Conservation (phyloP, 2,888 invertebrate genomes). For the Craniophora ligustri region DNA sequence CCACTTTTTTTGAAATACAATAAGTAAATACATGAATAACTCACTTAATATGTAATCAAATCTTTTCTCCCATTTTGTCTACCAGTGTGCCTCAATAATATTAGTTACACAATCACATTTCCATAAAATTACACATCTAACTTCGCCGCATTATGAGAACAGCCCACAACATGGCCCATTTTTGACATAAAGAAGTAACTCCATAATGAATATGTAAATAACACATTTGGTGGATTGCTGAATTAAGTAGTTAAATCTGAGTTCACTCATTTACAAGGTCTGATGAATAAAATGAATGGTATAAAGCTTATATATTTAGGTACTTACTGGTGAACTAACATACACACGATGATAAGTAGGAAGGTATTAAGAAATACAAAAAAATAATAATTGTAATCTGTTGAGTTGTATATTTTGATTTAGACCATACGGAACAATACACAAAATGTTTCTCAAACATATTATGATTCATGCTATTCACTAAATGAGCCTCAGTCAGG, state of each 20-base stretch:
- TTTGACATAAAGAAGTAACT: constrained; percentile 18
- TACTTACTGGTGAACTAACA: too few relatives aligned
- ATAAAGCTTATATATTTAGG: constrained; percentile 28
- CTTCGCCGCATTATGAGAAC: constrained; percentile 13
- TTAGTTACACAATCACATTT: neutral
- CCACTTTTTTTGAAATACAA: too few relatives aligned
- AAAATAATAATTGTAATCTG: too few relatives aligned
- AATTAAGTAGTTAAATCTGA: constrained; percentile 48
- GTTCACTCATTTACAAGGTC: constrained; percentile 25
- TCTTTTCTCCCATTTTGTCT: neutral
- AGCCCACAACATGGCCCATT: constrained; percentile 13
- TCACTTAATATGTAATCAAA: constrained; percentile 9
- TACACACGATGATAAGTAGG: too few relatives aligned
- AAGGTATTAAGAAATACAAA: too few relatives aligned
- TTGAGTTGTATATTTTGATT: too few relatives aligned
- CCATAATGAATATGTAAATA: constrained; percentile 48
- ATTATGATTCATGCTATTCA: too few relatives aligned
- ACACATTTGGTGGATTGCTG: constrained; percentile 39
- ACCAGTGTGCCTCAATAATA: too few relatives aligned
- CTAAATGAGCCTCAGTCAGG: constrained; percentile 14
- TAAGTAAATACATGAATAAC: constrained; percentile 10
- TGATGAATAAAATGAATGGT: constrained; percentile 42
- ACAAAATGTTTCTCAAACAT: too few relatives aligned
- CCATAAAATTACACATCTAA: neutral
- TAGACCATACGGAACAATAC: too few relatives aligned